phyloP scores from a whole-genome alignment of 2,797 vertebrate species.

The Sebastiscus tertius region DNA sequence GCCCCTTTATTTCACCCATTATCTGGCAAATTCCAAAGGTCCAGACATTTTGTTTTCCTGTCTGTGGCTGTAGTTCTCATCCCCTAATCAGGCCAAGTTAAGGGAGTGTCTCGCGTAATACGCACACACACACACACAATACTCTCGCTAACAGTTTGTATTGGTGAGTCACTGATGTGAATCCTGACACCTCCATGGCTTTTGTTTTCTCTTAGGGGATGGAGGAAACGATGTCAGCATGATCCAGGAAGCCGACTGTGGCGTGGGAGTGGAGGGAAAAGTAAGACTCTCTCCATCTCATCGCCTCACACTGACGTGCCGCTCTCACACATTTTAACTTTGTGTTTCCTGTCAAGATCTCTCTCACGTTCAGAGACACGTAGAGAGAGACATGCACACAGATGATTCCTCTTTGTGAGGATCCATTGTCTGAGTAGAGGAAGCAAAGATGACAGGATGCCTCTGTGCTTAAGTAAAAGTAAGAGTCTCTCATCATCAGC shows the following conservation, averaged over 20 bases:
- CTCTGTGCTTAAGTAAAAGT: conserved; percentile 37
- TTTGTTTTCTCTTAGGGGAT: conserved; percentile 88
- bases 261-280: conserved; percentile 98
- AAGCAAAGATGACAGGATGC: conserved; percentile 60
- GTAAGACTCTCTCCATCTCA: conserved; percentile 84
- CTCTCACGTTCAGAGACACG: conserved; percentile 51
- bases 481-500: conserved; percentile 15
- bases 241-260: conserved; percentile 99
- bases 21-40: not conserved
- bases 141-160: not conserved
- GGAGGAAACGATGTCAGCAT: conserved; percentile 99
- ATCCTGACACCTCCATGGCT: conserved; percentile 72
- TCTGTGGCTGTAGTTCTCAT: not conserved
- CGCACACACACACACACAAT: not conserved
- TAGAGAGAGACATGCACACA: conserved; percentile 41
- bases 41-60: not conserved
- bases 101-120: conserved; percentile 29
- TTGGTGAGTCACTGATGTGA: conserved; percentile 56
- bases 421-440: conserved; percentile 53
- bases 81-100: conserved; percentile 8
- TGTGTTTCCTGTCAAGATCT: conserved; percentile 76
- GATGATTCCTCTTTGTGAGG: conserved; percentile 68
- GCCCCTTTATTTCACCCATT: not conserved
- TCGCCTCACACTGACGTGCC: conserved; percentile 29
- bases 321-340: conserved; percentile 51